phyloP scores from a whole-genome alignment of 2,113 vertebrate genomes.

The Calonectris borealis region DNA sequence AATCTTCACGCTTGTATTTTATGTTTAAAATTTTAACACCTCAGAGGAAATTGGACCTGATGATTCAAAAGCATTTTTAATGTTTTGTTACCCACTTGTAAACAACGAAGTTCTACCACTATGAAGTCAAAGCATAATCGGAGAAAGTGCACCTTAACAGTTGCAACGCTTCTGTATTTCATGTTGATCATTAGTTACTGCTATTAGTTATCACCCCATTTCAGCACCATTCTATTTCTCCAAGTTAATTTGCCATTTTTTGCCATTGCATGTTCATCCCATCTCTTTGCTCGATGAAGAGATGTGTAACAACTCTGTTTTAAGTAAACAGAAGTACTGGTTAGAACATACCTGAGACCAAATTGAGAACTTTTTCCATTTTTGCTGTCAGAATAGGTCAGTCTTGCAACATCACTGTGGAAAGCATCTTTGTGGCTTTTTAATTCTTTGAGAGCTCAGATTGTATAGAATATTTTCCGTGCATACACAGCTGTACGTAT shows the following conservation, averaged over 20 bases:
- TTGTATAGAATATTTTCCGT: background rate
- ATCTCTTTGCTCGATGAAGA: background rate
- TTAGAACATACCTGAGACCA: background rate
- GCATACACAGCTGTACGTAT: background rate
- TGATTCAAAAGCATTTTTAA: background rate
- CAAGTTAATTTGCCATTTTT: background rate
- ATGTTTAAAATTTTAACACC: background rate
- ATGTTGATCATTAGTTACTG: background rate
- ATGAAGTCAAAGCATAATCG: background rate
- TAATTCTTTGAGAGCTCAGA: background rate
- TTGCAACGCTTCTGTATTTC: background rate
- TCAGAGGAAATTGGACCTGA: background rate
- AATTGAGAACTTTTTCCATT: background rate
- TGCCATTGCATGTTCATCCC: background rate
- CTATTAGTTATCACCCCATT: background rate
- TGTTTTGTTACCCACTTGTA: background rate
- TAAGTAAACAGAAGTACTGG: background rate
- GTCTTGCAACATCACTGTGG: background rate
- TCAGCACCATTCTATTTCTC: background rate
- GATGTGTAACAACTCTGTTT: background rate
- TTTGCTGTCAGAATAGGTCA: background rate
- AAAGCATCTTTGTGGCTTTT: background rate
- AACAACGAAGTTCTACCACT: background rate
- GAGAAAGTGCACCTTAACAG: background rate
- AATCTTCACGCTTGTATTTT: background rate